Conservation (phyloP, 2,888 invertebrate genomes). For the Polylopha cassiicola region DNA sequence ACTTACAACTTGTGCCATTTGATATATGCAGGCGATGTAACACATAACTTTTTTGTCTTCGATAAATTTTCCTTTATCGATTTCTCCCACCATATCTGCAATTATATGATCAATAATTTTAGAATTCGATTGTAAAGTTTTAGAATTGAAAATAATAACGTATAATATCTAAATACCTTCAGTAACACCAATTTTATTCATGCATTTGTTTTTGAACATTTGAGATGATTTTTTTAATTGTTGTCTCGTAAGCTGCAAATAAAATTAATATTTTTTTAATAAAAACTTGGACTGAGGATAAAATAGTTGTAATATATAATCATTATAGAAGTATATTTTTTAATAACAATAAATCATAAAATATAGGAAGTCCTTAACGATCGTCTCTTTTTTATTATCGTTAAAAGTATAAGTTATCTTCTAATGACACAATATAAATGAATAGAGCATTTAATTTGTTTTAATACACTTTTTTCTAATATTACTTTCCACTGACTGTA, state of each 20-base stretch:
- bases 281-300: not conserved
- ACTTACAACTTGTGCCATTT: constrained; percentile 60
- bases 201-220: constrained; percentile 78
- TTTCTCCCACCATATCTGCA: constrained; percentile 55
- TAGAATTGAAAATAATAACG: not conserved
- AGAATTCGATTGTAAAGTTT: too few species aligned
- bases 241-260: constrained; percentile 60
- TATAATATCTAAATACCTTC: constrained; percentile 45
- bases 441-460: too few species aligned
- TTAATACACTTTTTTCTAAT: too few species aligned
- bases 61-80: constrained; percentile 60
- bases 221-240: constrained; percentile 79
- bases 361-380: too few species aligned
- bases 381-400: too few species aligned
- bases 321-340: too few species aligned
- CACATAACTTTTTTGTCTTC: constrained; percentile 66
- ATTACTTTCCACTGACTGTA: too few species aligned
- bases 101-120: constrained; percentile 17
- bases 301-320: not conserved
- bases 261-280: constrained; percentile 10
- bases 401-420: too few species aligned
- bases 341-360: too few species aligned
- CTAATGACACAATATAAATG: too few species aligned
- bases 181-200: constrained; percentile 74
- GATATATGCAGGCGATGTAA: constrained; percentile 64